Conservation (phyloP, 2,797 vertebrate species). For the Triplophysa bombifrons region DNA sequence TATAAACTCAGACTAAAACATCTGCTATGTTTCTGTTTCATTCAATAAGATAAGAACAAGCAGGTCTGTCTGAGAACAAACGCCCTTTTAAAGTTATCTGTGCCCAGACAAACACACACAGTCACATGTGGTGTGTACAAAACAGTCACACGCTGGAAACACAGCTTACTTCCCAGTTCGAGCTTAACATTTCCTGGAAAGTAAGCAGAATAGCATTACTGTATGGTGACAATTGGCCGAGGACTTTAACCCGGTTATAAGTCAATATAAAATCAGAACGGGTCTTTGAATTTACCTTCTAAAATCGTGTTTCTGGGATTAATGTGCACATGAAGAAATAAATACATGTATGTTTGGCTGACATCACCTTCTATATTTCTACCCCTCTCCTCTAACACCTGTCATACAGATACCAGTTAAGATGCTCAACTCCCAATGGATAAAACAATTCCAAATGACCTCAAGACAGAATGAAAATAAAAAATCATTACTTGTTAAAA, state of each 20-base stretch:
- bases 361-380: neutral
- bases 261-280: neutral
- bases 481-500: too few relatives aligned
- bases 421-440: neutral
- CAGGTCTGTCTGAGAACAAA: conserved; percentile 8
- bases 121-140: conserved; percentile 46
- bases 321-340: too few relatives aligned
- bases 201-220: neutral
- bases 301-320: neutral
- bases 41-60: conserved; percentile 28
- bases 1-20: conserved; percentile 16
- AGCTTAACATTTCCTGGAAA: conserved; percentile 2
- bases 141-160: conserved; percentile 49
- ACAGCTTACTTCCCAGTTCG: neutral
- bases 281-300: neutral
- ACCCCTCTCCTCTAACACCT: neutral
- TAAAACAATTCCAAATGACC: neutral
- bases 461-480: too few relatives aligned
- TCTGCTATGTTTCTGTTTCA: conserved; percentile 15
- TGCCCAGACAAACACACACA: neutral
- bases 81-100: conserved; percentile 29
- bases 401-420: neutral
- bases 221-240: neutral
- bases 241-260: neutral
- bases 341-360: neutral